Evolutionary conservation across 1,140 invertebrate species (phyloP), one percentile per base, ranked within the genome.

Genomic region (Bombyx mori): DNA sequence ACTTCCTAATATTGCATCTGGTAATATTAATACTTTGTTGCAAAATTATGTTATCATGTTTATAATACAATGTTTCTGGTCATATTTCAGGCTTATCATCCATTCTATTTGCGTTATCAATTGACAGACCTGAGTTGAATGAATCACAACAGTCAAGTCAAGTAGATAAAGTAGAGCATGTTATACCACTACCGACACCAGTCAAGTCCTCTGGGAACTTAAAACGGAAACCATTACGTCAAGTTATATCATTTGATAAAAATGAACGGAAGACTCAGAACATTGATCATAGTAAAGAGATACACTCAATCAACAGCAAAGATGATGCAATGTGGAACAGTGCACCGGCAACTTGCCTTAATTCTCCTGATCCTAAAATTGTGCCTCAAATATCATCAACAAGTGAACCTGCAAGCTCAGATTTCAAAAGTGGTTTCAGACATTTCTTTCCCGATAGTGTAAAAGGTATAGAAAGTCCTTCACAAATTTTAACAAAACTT

Each of bases 101-200:
- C 46, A 93, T 98, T 76, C 89, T 97, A 64, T 98, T 98, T 89
- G 96, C 96, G 35, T 93, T 98, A 72, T 94, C 92, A 71, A 94
- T 97, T 66, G 96, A 98, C 80, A 95, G 94, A 86, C 84, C 91
- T 56, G 93, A 95, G 77, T 88, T 97, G 47, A 95, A 97, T 88
- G 88, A 90, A 60, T 79, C 71, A 79, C 83, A 81, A 73, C 78
- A 81, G 42, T 42, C 68, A 71, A 82, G 67, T 63, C 83, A 80
- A 61, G 66, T 71, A 60, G 79, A 69, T 64, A 87, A 89, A 74
- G 79, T 84, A 9, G 90, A 91, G 63, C 89, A 88, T 64, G 87
- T 91, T 43, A 91, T 91, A 71, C 86, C 90, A 22, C 63, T 88
- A 44, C 81, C 81, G 8, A 74, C 71, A 44, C 86, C 88, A 7